phyloP scores from a whole-genome alignment of 2,797 vertebrate species.

The Falco rusticolus region DNA sequence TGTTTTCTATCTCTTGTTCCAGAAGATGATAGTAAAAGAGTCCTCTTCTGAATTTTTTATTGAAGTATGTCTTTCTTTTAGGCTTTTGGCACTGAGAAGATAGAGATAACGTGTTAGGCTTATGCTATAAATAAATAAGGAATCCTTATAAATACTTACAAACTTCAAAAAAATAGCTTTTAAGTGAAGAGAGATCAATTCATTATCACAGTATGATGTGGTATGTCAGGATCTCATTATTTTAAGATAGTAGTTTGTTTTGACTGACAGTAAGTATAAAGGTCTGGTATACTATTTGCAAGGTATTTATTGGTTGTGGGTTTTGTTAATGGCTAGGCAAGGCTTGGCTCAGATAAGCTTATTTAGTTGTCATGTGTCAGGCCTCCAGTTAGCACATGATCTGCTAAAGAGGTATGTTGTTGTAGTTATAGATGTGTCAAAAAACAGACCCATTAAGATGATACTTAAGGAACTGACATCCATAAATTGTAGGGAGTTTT shows the following conservation, averaged over 20 bases:
- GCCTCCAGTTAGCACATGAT: not conserved
- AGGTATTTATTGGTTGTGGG: not conserved
- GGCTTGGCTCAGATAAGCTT: not conserved
- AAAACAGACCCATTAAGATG: not conserved
- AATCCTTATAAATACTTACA: accelerated
- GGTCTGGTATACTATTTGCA: not conserved
- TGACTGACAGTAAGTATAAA: not conserved
- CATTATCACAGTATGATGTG: not conserved
- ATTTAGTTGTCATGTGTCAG: not conserved
- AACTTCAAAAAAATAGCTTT: not conserved
- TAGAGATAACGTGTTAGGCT: not conserved
- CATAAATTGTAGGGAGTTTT: accelerated
- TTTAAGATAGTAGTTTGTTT: not conserved
- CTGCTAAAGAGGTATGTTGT: not conserved
- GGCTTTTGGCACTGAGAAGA: not conserved
- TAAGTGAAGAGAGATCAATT: not conserved
- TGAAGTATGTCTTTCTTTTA: not conserved
- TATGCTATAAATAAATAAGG: not conserved
- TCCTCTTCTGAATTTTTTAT: not conserved
- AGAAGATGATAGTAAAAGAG: not conserved
- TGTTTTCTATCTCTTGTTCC: not conserved
- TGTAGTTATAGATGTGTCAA: not conserved
- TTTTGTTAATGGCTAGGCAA: not conserved
- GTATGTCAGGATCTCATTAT: not conserved
- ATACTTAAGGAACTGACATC: not conserved